Base-by-base conservation (phyloP, 1,140 invertebrate species). In the Chelonus insularis region DNA sequence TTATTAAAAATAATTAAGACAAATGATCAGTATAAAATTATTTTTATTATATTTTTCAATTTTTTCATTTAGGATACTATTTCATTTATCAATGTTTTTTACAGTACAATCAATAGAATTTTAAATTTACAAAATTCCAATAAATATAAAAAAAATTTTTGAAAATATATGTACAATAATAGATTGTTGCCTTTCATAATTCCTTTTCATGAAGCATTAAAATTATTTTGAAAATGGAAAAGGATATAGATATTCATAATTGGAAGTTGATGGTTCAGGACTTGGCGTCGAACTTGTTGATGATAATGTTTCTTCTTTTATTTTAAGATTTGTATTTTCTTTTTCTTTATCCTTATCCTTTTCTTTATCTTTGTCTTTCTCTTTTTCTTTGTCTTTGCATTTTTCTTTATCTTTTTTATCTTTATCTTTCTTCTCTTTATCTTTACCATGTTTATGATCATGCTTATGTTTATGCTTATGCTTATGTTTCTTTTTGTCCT, bases 401-500 rank as follows among this genome's bases (percentile, higher is more conserved):
- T 80, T 77, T 4, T 66, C 65, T 47, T 77, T 78, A 21, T 80
- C 76, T 39, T 77, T 79, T 63, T 84, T 85, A 64, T 86, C 79
- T 48, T 85, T 84, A 7, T 78, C 70, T 63, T 87, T 87, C 55
- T 86, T 85, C 32, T 86, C 84, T 59, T 87, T 85, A 21, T 86
- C 84, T 65, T 85, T 84, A 4, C 70, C 73, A 55, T 83, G 79
- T 52, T 86, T 87, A 65, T 89, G 87, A 64, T 90, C 85, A 72
- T 86, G 88, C 68, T 88, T 88, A 74, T 91, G 89, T 65, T 91
- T 90, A 66, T 91, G 85, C 64, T 91, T 90, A 67, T 91, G 85
- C 68, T 88, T 90, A 64, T 91, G 88, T 72, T 90, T 91, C 66
- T 91, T 87, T 70, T 91, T 91, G 76, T 92, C 90, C 70, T 92